Evolutionary conservation across 2,797 vertebrate genomes (phyloP).

Genomic region (Cottoperca gobio): DNA sequence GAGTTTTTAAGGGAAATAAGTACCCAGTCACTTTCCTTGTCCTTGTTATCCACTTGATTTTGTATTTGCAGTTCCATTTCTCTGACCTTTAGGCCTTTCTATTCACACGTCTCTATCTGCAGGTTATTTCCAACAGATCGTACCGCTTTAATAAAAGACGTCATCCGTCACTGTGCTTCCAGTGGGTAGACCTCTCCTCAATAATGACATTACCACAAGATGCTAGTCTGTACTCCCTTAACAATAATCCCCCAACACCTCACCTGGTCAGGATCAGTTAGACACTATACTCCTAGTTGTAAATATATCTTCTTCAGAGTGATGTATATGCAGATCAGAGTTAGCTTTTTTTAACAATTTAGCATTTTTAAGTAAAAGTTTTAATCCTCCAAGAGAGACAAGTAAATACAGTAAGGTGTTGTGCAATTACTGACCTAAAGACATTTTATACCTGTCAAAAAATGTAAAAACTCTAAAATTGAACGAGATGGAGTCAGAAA

Average conservation of each 20-base stretch:
- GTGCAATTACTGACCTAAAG: background rate
- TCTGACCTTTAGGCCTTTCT: background rate
- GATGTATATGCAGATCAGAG: background rate
- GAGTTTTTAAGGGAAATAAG: background rate
- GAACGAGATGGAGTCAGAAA: background rate
- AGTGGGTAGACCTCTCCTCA: constrained; percentile 14
- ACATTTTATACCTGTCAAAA: background rate
- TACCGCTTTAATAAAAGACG: background rate
- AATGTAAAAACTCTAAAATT: background rate
- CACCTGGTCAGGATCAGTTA: constrained; percentile 6
- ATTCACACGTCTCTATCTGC: background rate
- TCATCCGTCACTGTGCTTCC: background rate
- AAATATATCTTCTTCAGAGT: constrained; percentile 1
- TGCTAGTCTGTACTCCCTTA: constrained; percentile 18
- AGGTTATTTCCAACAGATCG: background rate
- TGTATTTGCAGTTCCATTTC: background rate
- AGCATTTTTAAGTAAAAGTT: background rate
- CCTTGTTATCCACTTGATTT: background rate
- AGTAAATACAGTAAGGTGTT: background rate
- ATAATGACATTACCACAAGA: constrained; percentile 57
- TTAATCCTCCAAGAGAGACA: background rate
- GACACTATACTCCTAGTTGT: background rate
- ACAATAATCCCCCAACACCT: constrained; percentile 38
- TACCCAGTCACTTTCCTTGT: background rate
- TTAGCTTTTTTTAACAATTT: background rate